Evolutionary conservation across 2,113 vertebrate species (phyloP), one percentile per base, ranked within the genome.

Genomic region (Pseudorectes ferrugineus): DNA sequence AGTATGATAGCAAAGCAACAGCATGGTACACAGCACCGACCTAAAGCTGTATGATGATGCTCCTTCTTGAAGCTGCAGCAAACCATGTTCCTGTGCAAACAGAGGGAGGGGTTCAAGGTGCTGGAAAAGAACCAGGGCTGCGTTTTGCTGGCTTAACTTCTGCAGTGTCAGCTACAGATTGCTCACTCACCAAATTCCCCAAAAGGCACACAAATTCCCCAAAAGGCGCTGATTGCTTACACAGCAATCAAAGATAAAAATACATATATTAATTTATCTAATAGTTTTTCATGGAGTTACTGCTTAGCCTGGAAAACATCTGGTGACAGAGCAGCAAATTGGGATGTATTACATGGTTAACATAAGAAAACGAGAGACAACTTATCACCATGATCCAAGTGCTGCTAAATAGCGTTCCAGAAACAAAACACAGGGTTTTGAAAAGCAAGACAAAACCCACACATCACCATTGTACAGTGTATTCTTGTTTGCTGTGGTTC

Each of bases 1-100:
- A 58, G 99, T 99, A 97, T 99, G 99, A 97, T 99, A 99, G 97
- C 99, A 99, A 68, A 99, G 98, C 91, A 99, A 98, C 92, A 99
- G 97, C 98, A 99, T 98, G 97, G 98, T 99, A 81, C 99, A 99
- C 77, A 99, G 98, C 95, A 99, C 99, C 12, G 99, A 99, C 31
- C 99, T 98, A 97, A 99, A 99, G 43, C 98, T 99, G 97, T 97
- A 98, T 36, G 98, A 98, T 2, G 97, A 94, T 0, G 98, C 98
- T 28, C 99, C 99, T 70, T 99, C 99, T 97, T 98, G 98, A 92
- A 99, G 98, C 98, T 99, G 99, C 97, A 98, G 97, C 95, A 99
- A 98, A 85, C 99, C 99, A 61, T 98, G 99, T 49, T 99, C 99
- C 99, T 99, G 97, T n/a, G 80, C 52, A 94, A 91, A 94, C 12